A percentile compares a stretch with the other conserved stretches of the same genome.
phyloP scores from a whole-genome alignment of 2,113 vertebrate genomes.

The Hemiprocne comata region DNA sequence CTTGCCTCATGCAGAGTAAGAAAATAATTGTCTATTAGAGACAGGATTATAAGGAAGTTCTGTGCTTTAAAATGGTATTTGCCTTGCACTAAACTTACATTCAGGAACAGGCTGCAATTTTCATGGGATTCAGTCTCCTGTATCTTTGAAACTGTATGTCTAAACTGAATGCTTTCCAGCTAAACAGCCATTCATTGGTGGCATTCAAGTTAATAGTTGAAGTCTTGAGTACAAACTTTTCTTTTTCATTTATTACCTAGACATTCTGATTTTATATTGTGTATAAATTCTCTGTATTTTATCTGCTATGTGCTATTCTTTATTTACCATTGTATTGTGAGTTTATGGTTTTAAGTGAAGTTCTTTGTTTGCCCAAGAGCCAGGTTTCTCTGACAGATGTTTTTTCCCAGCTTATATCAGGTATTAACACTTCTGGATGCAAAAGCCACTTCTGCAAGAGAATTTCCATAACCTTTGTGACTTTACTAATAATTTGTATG shows the following conservation, averaged over 20 bases:
- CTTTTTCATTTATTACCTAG: neutral
- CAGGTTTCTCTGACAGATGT: neutral
- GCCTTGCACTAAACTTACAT: neutral
- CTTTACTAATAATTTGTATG: neutral
- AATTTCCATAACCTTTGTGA: neutral
- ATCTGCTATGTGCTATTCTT: neutral
- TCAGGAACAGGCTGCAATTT: neutral
- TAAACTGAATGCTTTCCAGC: neutral
- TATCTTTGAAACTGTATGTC: neutral
- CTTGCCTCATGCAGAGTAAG: neutral
- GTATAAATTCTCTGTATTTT: neutral
- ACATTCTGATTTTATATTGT: neutral
- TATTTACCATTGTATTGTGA: neutral
- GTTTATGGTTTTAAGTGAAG: neutral
- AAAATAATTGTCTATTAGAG: neutral
- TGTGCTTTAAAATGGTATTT: neutral
- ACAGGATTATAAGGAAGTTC: neutral
- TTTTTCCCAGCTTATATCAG: neutral
- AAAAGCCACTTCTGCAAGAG: neutral
- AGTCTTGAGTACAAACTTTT: neutral
- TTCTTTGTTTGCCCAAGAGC: neutral
- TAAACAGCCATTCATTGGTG: neutral
- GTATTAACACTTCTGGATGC: neutral
- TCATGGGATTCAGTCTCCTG: neutral
- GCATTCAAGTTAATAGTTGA: neutral